Evolutionary conservation across 2,113 vertebrate genomes (phyloP).

Genomic region (Rousettus leschenaultii): DNA sequence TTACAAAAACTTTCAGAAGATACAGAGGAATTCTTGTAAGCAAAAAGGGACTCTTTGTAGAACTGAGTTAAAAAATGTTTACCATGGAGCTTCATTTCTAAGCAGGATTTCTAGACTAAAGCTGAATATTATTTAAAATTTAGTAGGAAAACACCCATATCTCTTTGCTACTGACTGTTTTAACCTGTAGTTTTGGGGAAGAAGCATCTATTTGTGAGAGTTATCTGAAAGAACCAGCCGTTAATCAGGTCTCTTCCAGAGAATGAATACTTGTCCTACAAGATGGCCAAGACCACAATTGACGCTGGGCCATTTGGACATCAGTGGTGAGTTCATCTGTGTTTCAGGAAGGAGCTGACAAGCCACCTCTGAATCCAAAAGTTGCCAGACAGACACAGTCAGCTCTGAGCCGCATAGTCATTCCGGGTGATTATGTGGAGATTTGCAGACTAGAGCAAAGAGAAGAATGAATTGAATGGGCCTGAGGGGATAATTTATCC

Average conservation of each 20-base stretch:
- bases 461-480: neutral
- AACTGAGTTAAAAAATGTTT: constrained; percentile 9
- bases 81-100: neutral
- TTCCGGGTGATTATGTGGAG: neutral
- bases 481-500: neutral
- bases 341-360: neutral
- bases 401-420: neutral
- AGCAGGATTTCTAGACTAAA: constrained; percentile 4
- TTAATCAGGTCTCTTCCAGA: neutral
- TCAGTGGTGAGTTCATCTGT: neutral
- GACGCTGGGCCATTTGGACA: neutral
- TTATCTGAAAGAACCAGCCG: neutral
- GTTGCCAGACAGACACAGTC: neutral
- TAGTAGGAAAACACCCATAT: neutral
- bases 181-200: neutral
- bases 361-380: neutral
- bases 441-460: neutral
- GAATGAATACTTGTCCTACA: neutral
- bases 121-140: neutral
- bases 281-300: neutral
- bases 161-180: neutral
- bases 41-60: constrained; percentile 1
- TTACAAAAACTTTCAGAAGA: constrained; percentile 19
- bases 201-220: neutral
- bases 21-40: neutral